These are phyloP conservation scores for Aldabrachelys gigantea DNA, from an alignment of 2,113 vertebrate species.

Conservation along the genomic window DNA sequence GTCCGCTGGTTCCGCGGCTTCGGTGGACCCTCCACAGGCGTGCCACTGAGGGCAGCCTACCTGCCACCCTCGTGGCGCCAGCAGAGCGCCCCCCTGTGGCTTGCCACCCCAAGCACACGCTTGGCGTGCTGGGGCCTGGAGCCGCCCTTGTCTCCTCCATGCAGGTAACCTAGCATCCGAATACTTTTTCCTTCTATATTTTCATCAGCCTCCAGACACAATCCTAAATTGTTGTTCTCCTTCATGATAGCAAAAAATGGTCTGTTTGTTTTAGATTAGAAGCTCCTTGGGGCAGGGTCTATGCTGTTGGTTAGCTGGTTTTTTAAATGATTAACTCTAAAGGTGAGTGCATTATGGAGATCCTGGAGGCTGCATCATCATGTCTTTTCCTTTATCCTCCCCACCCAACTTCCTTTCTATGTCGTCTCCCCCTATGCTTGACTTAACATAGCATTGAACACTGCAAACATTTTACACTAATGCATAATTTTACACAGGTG, in stretches of 20 bases:
- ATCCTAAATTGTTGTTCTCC: slow-evolving; percentile 13
- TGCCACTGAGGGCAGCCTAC: too few relatives aligned
- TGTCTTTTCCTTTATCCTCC: not conserved
- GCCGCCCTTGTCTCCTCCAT: not conserved
- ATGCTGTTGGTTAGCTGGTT: not conserved
- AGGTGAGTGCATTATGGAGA: not conserved
- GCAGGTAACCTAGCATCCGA: not conserved
- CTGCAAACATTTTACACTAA: slow-evolving; percentile 29
- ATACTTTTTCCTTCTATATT: not conserved
- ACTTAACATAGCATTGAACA: not conserved
- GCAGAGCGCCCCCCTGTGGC: too few relatives aligned
- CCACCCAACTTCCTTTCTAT: not conserved
- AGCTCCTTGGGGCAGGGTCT: slow-evolving; percentile 25
- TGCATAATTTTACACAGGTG: not conserved
- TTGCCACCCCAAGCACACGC: too few relatives aligned
- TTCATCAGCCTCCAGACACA: slow-evolving; percentile 29
- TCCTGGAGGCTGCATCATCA: not conserved
- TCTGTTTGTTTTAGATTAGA: slow-evolving; percentile 17
- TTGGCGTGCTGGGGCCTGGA: too few relatives aligned
- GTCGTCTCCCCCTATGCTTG: not conserved
- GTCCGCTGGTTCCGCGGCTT: too few relatives aligned
- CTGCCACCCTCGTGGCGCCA: too few relatives aligned
- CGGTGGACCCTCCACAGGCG: too few relatives aligned
- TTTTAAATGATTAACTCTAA: not conserved
- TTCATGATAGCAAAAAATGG: slow-evolving; percentile 29